Percentiles rank a stretch among this genome's conserved stretches.
Evolutionary conservation across 1,140 invertebrate genomes (phyloP).

Genomic region (Zaprionus vittiger): DNA sequence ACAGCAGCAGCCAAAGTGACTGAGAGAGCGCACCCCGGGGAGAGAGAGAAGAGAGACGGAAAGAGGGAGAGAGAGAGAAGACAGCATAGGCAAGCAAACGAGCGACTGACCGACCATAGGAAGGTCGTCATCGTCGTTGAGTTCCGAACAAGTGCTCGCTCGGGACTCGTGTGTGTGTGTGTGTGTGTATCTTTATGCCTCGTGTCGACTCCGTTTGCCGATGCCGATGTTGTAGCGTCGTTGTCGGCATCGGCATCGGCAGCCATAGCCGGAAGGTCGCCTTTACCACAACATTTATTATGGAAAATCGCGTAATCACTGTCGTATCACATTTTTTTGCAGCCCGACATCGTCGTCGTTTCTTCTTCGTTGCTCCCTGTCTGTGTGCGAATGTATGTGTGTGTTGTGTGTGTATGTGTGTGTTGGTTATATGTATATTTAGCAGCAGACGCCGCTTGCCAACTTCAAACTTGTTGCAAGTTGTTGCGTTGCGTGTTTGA

Average conservation of each 20-base stretch:
- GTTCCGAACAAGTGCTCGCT: conserved; percentile 68
- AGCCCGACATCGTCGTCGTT: conserved; percentile 14
- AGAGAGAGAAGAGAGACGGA: not conserved
- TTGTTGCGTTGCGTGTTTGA: conserved; percentile 65
- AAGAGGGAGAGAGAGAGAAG: conserved; percentile 23
- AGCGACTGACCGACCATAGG: conserved; percentile 50
- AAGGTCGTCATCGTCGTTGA: conserved; percentile 70
- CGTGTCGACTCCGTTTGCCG: conserved; percentile 17
- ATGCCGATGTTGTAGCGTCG: conserved; percentile 15
- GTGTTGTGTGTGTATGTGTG: conserved; percentile 11
- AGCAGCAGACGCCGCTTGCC: conserved; percentile 52
- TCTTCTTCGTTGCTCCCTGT: conserved; percentile 26
- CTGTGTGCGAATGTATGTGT: conserved; percentile 3
- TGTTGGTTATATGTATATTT: conserved; percentile 75
- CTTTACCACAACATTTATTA: conserved; percentile 83
- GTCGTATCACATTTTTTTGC: conserved; percentile 75
- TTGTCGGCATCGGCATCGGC: conserved; percentile 25
- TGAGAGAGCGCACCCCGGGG: not conserved
- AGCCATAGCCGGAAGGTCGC: conserved; percentile 82
- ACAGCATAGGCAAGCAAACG: conserved; percentile 23
- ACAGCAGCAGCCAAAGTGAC: conserved; percentile 23
- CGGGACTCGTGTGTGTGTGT: no score
- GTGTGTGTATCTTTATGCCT: conserved; percentile 26
- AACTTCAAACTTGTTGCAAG: conserved; percentile 80
- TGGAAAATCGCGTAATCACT: conserved; percentile 83